These are phyloP conservation scores for Chrysopilus asiliformis DNA, from an alignment of 2,888 invertebrate genomes.

Conservation along the genomic window DNA sequence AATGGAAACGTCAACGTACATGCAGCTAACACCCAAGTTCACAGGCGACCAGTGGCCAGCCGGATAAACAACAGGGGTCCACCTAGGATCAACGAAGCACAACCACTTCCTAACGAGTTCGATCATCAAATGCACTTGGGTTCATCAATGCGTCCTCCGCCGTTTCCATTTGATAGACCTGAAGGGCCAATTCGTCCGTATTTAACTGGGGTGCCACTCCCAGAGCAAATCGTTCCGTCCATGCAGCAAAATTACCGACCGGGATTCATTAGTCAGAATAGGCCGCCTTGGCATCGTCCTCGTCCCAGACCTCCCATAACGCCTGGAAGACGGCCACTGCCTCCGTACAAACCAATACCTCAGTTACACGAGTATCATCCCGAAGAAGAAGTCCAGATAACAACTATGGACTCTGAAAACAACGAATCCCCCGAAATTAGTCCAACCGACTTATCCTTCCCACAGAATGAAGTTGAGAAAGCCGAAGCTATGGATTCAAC, in stretches of 20 bases:
- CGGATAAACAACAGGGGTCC: conserved; percentile 85
- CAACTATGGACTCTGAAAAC: conserved; percentile 25
- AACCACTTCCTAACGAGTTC: conserved; percentile 47
- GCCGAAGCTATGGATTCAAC: conserved; percentile 1
- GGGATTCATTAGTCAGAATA: conserved; percentile 41
- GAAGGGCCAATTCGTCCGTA: conserved; percentile 44
- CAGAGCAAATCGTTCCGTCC: conserved; percentile 60
- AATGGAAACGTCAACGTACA: conserved; percentile 82
- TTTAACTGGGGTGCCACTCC: conserved; percentile 54
- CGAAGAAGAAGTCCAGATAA: conserved; percentile 33
- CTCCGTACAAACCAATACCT: conserved; percentile 49
- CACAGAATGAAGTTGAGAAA: conserved; percentile 15
- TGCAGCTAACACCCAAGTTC: conserved; percentile 55
- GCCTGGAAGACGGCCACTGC: conserved; percentile 42
- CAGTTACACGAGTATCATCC: conserved; percentile 34
- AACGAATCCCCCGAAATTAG: conserved; percentile 16
- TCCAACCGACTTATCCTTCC: conserved; percentile 16
- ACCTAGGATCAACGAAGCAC: conserved; percentile 67
- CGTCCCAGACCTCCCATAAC: conserved; percentile 40
- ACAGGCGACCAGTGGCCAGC: conserved; percentile 55
- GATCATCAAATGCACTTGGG: conserved; percentile 29
- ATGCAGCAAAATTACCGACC: conserved; percentile 41
- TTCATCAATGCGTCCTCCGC: conserved; percentile 39
- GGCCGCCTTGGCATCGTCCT: conserved; percentile 54
- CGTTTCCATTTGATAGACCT: conserved; percentile 65